These are phyloP conservation scores for Brachionichthys hirsutus DNA, from an alignment of 2,113 vertebrate genomes.

Conservation along the genomic window DNA sequence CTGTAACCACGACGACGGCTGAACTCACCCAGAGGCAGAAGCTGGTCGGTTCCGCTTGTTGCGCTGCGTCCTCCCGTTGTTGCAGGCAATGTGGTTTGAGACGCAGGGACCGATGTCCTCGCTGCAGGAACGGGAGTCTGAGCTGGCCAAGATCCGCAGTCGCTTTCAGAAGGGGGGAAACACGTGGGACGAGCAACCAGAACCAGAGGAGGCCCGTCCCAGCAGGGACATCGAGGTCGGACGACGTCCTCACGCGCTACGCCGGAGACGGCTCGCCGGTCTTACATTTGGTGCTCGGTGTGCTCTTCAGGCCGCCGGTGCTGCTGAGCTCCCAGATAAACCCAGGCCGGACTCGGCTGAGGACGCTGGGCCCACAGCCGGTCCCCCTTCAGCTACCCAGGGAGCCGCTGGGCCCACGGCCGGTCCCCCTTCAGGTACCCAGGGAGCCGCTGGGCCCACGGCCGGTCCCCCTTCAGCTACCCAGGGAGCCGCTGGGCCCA, in stretches of 20 bases:
- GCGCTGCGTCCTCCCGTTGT: background rate
- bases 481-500: background rate
- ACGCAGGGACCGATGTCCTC: too few relatives aligned
- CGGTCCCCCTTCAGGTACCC: too few relatives aligned
- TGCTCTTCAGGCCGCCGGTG: slow-evolving; percentile 20
- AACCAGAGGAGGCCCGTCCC: slow-evolving; percentile 56
- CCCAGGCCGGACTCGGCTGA: slow-evolving; percentile 12
- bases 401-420: too few relatives aligned
- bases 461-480: too few relatives aligned
- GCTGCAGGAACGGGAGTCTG: slow-evolving; percentile 88
- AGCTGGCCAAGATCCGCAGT: slow-evolving; percentile 86
- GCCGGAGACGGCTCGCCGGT: background rate
- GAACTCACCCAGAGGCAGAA: slow-evolving; percentile 85
- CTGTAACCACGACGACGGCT: slow-evolving; percentile 79
- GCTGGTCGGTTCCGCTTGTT: slow-evolving; percentile 73
- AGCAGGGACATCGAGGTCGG: slow-evolving; percentile 65
- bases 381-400: too few relatives aligned
- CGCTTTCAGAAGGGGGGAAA: slow-evolving; percentile 85
- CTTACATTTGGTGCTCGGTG: background rate
- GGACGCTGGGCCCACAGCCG: too few relatives aligned
- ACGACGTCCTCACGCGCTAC: background rate
- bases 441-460: background rate
- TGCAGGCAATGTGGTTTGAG: background rate
- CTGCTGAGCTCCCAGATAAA: slow-evolving; percentile 15
- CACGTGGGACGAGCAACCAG: slow-evolving; percentile 79